Base-by-base conservation (phyloP, 2,888 invertebrate species). In the Euzophera pinguis region DNA sequence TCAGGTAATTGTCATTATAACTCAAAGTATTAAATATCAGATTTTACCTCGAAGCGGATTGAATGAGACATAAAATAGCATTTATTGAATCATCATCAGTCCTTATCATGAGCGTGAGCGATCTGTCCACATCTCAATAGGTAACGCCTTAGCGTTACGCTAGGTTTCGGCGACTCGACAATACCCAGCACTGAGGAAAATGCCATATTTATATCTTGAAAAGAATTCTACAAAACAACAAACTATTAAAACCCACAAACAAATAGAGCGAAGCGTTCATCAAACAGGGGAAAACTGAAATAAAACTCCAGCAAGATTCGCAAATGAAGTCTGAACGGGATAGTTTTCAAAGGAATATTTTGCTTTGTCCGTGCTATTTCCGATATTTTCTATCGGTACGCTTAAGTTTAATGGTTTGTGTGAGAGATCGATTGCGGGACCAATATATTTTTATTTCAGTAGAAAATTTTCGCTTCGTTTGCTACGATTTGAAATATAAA, bases 391-490 rank as follows among this genome's bases (percentile, higher is more conserved):
- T 69, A 76, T 76, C 73, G 71, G 62, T 60, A 63, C 75, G 75
- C 69, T 78, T 79, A 75, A 81, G 78, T 80, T 81, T 81, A 84
- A 84, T 82, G 82, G 80, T 67, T 75, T 75, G 81, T 72, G 66
- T 59, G 62, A 56, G 63, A 72, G 77, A 83, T 81, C 78, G 76
- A 81, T 82, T 74, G 77, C 77, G 71, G 63, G 61, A 63, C 67
- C 80, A 71, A 80, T 86, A 79, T 78, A 82, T 81, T 84, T 84
- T 84, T 84, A 84, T 84, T 79, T 78, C 65, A 71, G 64, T 65
- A 68, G 68, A 73, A 71, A 76, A 71, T 81, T 79, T 79, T 73
- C 78, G 78, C 75, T 75, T 78, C 76, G 73, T 76, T 81, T 75
- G 56, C 52, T 59, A 63, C 60, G 62, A 61, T 64, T 57, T 56